Percentiles rank a stretch among this genome's conserved stretches.
Evolutionary conservation across 2,113 vertebrate species (phyloP).

Genomic region (Upupa epops): DNA sequence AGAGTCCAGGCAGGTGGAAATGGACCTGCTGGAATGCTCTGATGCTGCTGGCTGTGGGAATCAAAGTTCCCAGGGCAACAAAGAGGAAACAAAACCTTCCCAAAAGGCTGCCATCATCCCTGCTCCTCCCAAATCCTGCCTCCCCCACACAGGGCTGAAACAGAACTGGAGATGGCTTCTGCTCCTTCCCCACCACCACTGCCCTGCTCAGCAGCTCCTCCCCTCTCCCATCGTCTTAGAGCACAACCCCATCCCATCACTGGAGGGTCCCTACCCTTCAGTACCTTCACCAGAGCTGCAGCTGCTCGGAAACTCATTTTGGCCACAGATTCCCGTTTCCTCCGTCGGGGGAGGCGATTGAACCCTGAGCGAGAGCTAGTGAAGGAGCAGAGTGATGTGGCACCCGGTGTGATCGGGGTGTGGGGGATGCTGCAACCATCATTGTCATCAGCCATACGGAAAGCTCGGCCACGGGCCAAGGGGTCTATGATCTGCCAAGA

Average conservation of each 20-base stretch:
- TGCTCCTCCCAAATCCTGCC: not conserved
- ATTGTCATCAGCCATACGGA: slow-evolving; percentile 90
- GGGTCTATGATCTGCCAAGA: slow-evolving; percentile 92
- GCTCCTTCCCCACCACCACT: not conserved
- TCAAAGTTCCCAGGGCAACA: not conserved
- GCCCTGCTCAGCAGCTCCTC: not conserved
- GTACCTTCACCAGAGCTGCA: slow-evolving; percentile 89
- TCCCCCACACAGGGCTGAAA: not conserved
- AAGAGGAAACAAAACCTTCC: not conserved
- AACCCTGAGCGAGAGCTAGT: slow-evolving; percentile 96
- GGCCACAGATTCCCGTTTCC: slow-evolving; percentile 95
- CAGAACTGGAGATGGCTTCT: not conserved
- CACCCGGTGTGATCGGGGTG: slow-evolving; percentile 91
- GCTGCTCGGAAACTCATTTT: slow-evolving; percentile 99
- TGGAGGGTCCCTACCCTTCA: not conserved
- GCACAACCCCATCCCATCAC: not conserved
- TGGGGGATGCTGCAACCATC: slow-evolving; percentile 92
- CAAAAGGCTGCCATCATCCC: not conserved
- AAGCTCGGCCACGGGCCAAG: slow-evolving; percentile 91
- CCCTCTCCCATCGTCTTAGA: not conserved
- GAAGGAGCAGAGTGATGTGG: slow-evolving; percentile 94
- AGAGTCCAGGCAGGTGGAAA: not conserved
- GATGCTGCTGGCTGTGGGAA: not conserved
- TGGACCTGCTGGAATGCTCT: not conserved
- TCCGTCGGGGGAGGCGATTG: slow-evolving; percentile 86